Evolutionary conservation across 1,140 invertebrate genomes (phyloP), one percentile per base, ranked within the genome.

Genomic region (Holcopasites calliopsidis): DNA sequence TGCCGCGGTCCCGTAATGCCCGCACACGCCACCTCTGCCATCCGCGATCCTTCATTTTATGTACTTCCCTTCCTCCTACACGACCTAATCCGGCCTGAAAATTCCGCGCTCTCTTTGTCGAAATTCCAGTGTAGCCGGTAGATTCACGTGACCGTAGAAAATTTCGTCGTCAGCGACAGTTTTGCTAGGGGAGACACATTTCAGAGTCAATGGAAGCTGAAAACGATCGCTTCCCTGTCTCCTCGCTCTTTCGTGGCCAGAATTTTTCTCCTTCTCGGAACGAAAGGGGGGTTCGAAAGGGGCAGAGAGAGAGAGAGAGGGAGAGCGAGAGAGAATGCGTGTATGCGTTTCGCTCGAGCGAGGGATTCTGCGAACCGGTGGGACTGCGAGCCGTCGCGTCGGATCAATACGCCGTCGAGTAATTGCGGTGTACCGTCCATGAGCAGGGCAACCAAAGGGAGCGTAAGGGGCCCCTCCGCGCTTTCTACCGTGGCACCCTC

Each of bases 321-420:
- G n/a, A n/a, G n/a, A n/a, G n/a, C n/a, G n/a, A n/a, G n/a, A n/a
- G n/a, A n/a, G n/a, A n/a, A n/a, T n/a, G n/a, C n/a, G n/a, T n/a
- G n/a, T n/a, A n/a, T n/a, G n/a, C n/a, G n/a, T n/a, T n/a, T 52
- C 68, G 66, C 55, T 69, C 38, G 55, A 61, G 57, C 69, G 78
- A 77, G 79, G 80, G 84, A 85, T 85, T 85, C 83, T 82, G 82
- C 82, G 79, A 84, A 76, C 61, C 83, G n/a, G 72, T 82, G 83
- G 72, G 76, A 84, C 79, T 82, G 82, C 79, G 66, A 82, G 68
- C 64, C 58, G 54, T 76, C 77, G 83, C 64, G 58, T 80, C 80
- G 83, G 83, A 85, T 85, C 84, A 82, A 85, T 85, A 85, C 83
- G 68, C 80, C 65, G 73, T 72, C 83, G 76, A 82, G 83, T 85